These are phyloP conservation scores for Salvator merianae DNA, from an alignment of 2,113 vertebrate genomes.

Conservation along the genomic window DNA sequence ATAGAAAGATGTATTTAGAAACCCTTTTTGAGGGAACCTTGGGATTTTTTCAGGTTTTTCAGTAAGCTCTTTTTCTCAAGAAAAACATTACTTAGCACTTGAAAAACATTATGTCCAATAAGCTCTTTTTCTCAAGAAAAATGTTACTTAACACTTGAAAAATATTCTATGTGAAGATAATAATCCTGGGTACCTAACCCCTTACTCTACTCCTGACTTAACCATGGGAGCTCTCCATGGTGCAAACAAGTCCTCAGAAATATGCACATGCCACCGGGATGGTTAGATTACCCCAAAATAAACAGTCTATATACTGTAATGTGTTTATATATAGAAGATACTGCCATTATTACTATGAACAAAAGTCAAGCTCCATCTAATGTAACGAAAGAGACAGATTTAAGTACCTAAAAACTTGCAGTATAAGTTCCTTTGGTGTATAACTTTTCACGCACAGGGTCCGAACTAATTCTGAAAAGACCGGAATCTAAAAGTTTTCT, in stretches of 20 bases:
- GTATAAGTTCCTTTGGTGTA: background rate
- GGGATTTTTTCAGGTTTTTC: background rate
- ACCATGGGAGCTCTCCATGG: conserved; percentile 39
- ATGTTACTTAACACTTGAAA: background rate
- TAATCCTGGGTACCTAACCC: background rate
- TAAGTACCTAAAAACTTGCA: background rate
- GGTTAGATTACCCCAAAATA: background rate
- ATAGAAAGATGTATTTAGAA: background rate
- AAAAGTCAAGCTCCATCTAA: background rate
- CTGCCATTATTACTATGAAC: background rate
- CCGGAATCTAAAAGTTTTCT: background rate
- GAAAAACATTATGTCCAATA: background rate
- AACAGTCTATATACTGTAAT: background rate
- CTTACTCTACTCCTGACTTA: background rate
- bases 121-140: background rate
- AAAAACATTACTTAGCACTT: too few relatives aligned
- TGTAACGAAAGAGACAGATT: background rate
- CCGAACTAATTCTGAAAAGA: too few relatives aligned
- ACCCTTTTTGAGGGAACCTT: background rate
- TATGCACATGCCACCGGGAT: background rate
- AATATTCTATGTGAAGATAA: background rate
- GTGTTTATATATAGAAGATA: background rate
- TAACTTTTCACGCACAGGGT: too few relatives aligned
- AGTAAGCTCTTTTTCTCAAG: background rate
- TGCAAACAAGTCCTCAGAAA: conserved; percentile 20